Conservation (phyloP, 2,113 vertebrate species). For the Opisthocomus hoazin region DNA sequence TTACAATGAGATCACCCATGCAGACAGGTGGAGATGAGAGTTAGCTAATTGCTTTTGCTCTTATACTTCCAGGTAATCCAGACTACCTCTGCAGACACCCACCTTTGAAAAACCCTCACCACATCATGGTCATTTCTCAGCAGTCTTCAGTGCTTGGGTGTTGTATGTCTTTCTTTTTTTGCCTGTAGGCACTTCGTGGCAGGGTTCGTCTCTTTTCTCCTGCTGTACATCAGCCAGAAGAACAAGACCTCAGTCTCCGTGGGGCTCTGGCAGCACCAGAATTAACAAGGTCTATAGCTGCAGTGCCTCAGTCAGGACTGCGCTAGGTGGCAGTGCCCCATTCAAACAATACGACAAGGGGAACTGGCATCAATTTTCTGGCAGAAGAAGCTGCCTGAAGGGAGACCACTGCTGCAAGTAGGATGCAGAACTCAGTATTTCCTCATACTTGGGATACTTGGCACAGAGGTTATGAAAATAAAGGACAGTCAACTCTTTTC, state of each 20-base stretch:
- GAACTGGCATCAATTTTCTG: background rate
- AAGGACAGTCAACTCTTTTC: background rate
- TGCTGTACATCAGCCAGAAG: background rate
- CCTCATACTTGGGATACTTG: slow-evolving; percentile 36
- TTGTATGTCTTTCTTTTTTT: background rate
- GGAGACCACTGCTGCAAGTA: background rate
- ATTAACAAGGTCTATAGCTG: background rate
- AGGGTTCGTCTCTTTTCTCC: background rate
- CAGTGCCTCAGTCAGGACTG: background rate
- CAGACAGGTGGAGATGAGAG: background rate
- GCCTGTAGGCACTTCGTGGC: background rate
- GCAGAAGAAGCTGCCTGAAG: background rate
- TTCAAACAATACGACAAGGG: accelerated
- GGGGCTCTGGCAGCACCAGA: background rate
- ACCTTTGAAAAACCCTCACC: background rate
- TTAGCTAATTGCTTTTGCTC: background rate
- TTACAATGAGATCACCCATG: background rate
- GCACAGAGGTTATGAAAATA: slow-evolving; percentile 18
- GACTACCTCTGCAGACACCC: background rate
- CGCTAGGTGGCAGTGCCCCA: background rate
- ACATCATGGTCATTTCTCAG: background rate
- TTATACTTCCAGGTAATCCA: background rate
- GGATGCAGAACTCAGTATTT: background rate
- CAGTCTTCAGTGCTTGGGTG: background rate
- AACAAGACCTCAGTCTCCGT: background rate